Conservation (phyloP, 2,113 vertebrate species). For the Rhegmatorhina hoffmannsi region DNA sequence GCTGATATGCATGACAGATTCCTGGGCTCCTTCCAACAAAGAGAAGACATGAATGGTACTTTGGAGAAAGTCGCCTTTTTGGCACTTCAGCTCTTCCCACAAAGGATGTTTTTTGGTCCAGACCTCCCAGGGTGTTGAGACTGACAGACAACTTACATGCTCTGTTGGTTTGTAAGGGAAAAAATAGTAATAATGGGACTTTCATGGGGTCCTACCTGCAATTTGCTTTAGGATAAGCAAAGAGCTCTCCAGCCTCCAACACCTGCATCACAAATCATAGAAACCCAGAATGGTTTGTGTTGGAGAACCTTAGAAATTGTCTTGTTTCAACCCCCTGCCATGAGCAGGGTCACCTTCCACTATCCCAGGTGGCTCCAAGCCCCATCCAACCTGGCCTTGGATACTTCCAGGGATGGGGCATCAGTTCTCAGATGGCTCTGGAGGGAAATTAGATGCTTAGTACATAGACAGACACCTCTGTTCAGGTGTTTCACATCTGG, state of each 20-base stretch:
- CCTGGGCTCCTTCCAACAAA: neutral
- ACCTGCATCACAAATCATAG: neutral
- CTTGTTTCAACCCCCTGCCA: neutral
- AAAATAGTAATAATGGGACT: too few relatives aligned
- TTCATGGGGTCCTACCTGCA: neutral
- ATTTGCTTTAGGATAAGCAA: neutral
- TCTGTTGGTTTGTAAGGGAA: neutral
- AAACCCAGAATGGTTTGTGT: neutral
- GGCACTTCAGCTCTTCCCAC: neutral
- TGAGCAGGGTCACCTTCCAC: neutral
- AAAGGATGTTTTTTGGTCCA: neutral
- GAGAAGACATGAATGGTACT: neutral
- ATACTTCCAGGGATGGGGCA: neutral
- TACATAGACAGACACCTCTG: accelerated
- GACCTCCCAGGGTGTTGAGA: neutral
- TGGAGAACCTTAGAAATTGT: neutral
- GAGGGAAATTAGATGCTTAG: neutral
- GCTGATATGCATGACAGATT: neutral
- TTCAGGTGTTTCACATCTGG: neutral
- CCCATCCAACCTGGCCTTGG: accelerated
- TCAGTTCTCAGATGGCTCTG: neutral
- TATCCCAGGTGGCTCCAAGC: neutral
- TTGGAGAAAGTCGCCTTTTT: neutral
- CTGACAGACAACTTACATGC: accelerated
- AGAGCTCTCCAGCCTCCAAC: neutral